Evolutionary conservation across 2,888 invertebrate species (phyloP).

Genomic region (Chrysolina americana): DNA sequence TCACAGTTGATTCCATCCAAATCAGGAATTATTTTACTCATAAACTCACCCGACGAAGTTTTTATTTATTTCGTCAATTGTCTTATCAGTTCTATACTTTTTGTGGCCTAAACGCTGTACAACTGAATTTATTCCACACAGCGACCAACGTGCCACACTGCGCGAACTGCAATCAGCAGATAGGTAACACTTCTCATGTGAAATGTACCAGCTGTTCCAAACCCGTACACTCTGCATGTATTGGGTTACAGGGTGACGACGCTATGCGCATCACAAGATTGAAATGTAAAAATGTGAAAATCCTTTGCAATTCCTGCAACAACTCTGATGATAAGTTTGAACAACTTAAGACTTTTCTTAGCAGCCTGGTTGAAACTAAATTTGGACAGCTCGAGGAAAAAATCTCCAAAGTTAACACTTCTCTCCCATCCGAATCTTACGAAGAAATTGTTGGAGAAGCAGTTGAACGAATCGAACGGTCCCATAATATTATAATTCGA

Average conservation of each 20-base stretch:
- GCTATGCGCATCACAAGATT: slow-evolving; percentile 5
- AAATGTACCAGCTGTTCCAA: slow-evolving; percentile 4
- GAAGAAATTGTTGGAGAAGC: not conserved
- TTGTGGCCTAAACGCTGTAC: not conserved
- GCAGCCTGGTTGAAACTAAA: not conserved
- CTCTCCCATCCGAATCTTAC: not conserved
- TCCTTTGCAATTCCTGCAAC: slow-evolving; percentile 4
- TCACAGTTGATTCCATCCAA: not conserved
- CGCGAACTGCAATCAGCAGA: not conserved
- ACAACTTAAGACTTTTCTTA: not conserved
- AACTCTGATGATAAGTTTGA: slow-evolving; percentile 6
- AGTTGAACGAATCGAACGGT: not conserved
- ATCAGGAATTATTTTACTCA: not conserved
- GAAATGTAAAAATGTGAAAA: slow-evolving; percentile 2
- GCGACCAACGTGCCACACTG: slow-evolving; percentile 1
- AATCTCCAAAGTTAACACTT: not conserved
- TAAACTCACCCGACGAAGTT: not conserved
- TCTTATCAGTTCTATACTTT: slow-evolving; percentile 5
- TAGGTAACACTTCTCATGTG: slow-evolving; percentile 9
- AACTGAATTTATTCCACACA: not conserved
- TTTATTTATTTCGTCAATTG: not conserved
- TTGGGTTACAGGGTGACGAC: slow-evolving; percentile 14
- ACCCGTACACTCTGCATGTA: slow-evolving; percentile 11
- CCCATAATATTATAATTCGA: not conserved
- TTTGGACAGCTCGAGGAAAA: slow-evolving; percentile 3